These are phyloP conservation scores for Delphinus delphis DNA, from an alignment of 2,113 vertebrate species.

Conservation along the genomic window DNA sequence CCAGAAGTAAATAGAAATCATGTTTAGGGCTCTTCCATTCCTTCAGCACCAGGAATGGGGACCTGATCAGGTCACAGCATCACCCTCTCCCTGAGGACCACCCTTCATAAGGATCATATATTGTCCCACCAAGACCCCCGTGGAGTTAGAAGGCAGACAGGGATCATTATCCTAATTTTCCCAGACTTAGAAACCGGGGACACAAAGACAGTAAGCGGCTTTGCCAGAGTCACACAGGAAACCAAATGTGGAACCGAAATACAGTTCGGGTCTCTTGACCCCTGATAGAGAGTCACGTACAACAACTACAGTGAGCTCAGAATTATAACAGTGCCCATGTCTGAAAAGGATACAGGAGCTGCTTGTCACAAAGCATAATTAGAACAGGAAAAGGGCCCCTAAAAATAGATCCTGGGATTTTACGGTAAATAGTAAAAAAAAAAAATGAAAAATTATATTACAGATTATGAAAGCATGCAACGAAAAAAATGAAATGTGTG, in stretches of 20 bases:
- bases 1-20: not conserved
- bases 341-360: not conserved
- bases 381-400: not conserved
- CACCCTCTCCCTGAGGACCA: not conserved
- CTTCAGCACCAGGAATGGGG: not conserved
- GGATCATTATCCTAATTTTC: not conserved
- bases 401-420: not conserved
- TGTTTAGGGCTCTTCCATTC: not conserved
- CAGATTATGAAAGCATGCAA: not conserved
- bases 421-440: not conserved
- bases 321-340: no score
- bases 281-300: not conserved
- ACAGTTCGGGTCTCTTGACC: not conserved
- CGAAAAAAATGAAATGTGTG: not conserved
- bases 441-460: not conserved
- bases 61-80: fast-evolving
- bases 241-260: not conserved
- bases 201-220: not conserved
- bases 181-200: not conserved
- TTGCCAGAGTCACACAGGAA: not conserved
- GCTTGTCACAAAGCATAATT: not conserved
- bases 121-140: not conserved
- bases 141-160: not conserved
- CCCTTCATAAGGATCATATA: not conserved
- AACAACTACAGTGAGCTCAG: not conserved